phyloP scores from a whole-genome alignment of 2,888 invertebrate species.

The Anthrax anthrax region DNA sequence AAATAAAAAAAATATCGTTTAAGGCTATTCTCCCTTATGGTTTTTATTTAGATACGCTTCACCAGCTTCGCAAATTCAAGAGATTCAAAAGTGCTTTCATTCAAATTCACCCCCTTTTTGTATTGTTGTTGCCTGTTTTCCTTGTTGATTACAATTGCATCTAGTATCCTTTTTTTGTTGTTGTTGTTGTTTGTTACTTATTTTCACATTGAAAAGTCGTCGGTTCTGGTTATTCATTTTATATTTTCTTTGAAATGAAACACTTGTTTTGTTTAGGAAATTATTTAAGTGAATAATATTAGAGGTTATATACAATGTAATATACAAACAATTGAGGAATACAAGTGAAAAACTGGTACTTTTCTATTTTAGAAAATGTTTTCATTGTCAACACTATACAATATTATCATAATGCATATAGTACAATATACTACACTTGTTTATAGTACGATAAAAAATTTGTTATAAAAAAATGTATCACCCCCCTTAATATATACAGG shows the following conservation, averaged over 20 bases:
- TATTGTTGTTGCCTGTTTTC: background rate
- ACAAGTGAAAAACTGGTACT: constrained; percentile 3
- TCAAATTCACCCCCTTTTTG: no score
- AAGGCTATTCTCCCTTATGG: constrained; percentile 6
- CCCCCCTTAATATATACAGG: no score
- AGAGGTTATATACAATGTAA: constrained; percentile 8
- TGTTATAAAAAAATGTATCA: no score
- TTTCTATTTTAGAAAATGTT: background rate
- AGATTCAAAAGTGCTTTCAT: no score
- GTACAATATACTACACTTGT: no score
- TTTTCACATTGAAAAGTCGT: background rate
- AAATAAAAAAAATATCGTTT: constrained; percentile 3
- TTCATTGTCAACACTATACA: no score
- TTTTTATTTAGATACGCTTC: background rate
- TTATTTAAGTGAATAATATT: constrained; percentile 14
- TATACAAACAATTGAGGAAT: constrained; percentile 10
- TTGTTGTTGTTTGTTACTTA: no score
- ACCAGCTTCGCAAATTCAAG: no score
- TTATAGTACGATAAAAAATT: no score
- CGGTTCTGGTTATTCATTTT: background rate
- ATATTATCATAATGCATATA: no score
- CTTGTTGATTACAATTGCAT: no score
- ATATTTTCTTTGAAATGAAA: constrained; percentile 10
- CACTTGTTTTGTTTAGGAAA: constrained; percentile 15
- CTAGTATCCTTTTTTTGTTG: no score